A percentile compares a stretch with the other conserved stretches of the same genome.
phyloP scores from a whole-genome alignment of 2,113 vertebrate genomes.

The Antidorcas marsupialis region DNA sequence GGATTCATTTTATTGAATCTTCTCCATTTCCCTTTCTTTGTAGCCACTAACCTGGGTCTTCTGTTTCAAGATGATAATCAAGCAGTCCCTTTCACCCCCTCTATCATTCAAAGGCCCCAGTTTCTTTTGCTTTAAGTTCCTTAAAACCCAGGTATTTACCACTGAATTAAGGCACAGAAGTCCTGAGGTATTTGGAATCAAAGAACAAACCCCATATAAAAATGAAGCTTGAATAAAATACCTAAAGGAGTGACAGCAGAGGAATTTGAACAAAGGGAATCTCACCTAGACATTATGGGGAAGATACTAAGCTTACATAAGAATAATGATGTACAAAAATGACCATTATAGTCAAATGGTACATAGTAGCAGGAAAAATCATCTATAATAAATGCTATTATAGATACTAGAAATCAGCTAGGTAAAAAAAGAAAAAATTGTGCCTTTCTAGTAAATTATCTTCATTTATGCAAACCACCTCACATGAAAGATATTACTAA shows the following conservation, averaged over 20 bases:
- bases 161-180: neutral
- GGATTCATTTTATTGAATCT: neutral
- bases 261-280: neutral
- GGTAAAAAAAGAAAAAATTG: neutral
- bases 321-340: neutral
- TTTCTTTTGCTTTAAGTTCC: neutral
- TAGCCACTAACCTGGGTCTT: neutral
- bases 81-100: neutral
- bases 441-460: neutral
- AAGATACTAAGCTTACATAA: neutral
- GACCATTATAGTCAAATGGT: neutral
- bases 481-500: neutral
- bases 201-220: conserved; percentile 3
- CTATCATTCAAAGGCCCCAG: neutral
- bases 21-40: neutral
- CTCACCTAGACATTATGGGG: neutral
- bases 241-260: neutral
- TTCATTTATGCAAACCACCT: neutral
- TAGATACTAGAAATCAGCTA: neutral
- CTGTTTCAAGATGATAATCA: neutral
- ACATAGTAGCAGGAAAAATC: neutral
- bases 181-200: neutral
- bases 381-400: neutral
- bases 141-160: neutral
- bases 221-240: neutral